These are phyloP conservation scores for Melinaea marsaeus DNA, from an alignment of 2,888 invertebrate species.

Conservation along the genomic window DNA sequence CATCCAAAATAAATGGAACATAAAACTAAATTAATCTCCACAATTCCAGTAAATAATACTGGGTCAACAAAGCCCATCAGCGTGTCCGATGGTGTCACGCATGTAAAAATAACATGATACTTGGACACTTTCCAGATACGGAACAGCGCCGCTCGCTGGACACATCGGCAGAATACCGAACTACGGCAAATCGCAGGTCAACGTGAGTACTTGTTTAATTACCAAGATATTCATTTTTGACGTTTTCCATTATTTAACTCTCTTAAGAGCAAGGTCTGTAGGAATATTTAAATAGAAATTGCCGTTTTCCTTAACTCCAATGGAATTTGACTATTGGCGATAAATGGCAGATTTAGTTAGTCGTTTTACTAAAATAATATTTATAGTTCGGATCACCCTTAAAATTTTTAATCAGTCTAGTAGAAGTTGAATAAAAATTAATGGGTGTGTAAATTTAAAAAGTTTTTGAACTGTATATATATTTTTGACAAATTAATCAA, in stretches of 20 bases:
- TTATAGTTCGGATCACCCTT: too few species aligned
- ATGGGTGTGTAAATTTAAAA: too few species aligned
- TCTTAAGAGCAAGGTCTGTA: background rate
- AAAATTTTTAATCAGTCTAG: too few species aligned
- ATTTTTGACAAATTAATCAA: too few species aligned
- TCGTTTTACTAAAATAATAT: too few species aligned
- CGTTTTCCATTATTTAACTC: background rate
- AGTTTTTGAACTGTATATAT: too few species aligned
- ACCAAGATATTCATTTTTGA: background rate
- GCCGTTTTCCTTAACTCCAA: too few species aligned
- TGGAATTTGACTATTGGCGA: too few species aligned
- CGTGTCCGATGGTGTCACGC: constrained; percentile 39
- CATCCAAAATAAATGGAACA: background rate
- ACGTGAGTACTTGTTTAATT: constrained; percentile 53
- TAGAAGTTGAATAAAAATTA: too few species aligned
- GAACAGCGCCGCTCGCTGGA: constrained; percentile 55
- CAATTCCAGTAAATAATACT: constrained; percentile 32
- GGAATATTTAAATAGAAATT: too few species aligned
- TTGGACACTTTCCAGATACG: constrained; percentile 73
- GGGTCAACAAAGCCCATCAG: constrained; percentile 45
- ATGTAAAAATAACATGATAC: constrained; percentile 63
- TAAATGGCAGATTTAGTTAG: too few species aligned
- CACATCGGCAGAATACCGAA: constrained; percentile 72
- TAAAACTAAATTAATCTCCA: background rate
- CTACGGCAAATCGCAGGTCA: constrained; percentile 70